A percentile compares a stretch with the other conserved stretches of the same genome.
These are phyloP conservation scores for Sphyrna mokarran DNA, from an alignment of 2,113 vertebrate species.

Conservation along the genomic window DNA sequence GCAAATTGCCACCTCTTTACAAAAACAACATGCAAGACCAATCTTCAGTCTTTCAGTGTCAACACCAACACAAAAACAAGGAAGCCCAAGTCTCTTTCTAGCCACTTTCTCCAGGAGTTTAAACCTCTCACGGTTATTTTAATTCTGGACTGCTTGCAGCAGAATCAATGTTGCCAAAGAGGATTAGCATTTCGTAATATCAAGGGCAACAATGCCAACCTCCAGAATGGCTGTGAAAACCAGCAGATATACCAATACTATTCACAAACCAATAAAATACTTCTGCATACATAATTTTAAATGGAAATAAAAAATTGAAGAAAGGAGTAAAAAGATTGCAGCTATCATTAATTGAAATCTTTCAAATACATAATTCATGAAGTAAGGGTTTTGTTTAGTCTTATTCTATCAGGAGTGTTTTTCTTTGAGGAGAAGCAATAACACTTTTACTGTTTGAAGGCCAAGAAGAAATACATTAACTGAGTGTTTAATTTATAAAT, in stretches of 20 bases:
- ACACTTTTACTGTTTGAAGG: neutral
- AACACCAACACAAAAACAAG: neutral
- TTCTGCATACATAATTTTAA: conserved; percentile 4
- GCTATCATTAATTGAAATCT: conserved; percentile 28
- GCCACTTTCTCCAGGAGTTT: neutral
- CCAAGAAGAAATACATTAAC: conserved; percentile 6
- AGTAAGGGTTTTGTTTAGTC: neutral
- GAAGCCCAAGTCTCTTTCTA: neutral
- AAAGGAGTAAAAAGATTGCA: neutral
- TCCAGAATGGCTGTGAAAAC: neutral
- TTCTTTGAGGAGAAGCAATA: conserved; percentile 18
- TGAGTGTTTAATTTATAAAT: conserved; percentile 18
- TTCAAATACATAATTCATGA: conserved; percentile 28
- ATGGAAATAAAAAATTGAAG: neutral
- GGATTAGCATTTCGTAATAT: neutral
- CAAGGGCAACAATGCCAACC: neutral
- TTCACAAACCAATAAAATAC: neutral
- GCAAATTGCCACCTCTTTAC: neutral
- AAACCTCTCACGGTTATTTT: neutral
- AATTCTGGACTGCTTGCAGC: neutral
- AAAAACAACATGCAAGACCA: neutral
- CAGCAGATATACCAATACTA: neutral
- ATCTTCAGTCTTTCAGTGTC: neutral
- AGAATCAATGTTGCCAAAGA: neutral
- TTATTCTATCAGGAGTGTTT: conserved; percentile 22